These are phyloP conservation scores for Ypsolopha sequella DNA, from an alignment of 2,888 invertebrate species.

Conservation along the genomic window DNA sequence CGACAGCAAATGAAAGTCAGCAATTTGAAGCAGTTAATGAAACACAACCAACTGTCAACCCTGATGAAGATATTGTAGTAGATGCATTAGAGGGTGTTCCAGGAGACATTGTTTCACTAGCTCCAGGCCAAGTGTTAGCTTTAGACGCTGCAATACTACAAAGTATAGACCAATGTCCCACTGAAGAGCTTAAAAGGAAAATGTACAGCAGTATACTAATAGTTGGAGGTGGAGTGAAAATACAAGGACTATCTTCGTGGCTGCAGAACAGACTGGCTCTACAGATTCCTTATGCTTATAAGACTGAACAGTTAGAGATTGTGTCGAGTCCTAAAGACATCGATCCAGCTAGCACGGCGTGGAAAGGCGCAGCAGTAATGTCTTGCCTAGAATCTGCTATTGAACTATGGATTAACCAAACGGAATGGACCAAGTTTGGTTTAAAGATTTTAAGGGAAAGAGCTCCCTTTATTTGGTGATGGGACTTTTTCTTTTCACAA, in stretches of 20 bases:
- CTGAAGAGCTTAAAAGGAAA: slow-evolving; percentile 90
- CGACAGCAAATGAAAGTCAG: slow-evolving; percentile 46
- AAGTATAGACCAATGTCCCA: slow-evolving; percentile 90
- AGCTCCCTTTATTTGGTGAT: slow-evolving; percentile 90
- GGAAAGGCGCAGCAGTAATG: slow-evolving; percentile 96
- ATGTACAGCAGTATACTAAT: slow-evolving; percentile 95
- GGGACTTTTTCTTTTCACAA: too few species aligned
- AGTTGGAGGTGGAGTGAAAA: slow-evolving; percentile 93
- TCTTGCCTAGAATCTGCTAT: slow-evolving; percentile 93
- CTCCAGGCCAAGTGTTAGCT: slow-evolving; percentile 85
- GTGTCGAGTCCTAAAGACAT: slow-evolving; percentile 93
- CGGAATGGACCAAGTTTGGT: slow-evolving; percentile 90
- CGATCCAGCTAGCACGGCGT: slow-evolving; percentile 89
- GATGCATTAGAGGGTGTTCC: slow-evolving; percentile 69
- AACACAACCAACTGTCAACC: slow-evolving; percentile 55
- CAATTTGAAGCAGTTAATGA: slow-evolving; percentile 65
- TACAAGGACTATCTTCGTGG: slow-evolving; percentile 86
- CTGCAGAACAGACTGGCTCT: slow-evolving; percentile 87
- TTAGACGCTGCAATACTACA: slow-evolving; percentile 92
- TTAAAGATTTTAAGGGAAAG: slow-evolving; percentile 89
- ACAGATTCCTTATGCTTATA: slow-evolving; percentile 84
- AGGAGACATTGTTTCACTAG: slow-evolving; percentile 77
- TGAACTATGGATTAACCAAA: slow-evolving; percentile 90
- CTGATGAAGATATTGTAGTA: slow-evolving; percentile 81
- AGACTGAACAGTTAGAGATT: slow-evolving; percentile 88